Evolutionary conservation across 2,888 invertebrate species (phyloP), one percentile per base, ranked within the genome.

Genomic region (Vanessa cardui): DNA sequence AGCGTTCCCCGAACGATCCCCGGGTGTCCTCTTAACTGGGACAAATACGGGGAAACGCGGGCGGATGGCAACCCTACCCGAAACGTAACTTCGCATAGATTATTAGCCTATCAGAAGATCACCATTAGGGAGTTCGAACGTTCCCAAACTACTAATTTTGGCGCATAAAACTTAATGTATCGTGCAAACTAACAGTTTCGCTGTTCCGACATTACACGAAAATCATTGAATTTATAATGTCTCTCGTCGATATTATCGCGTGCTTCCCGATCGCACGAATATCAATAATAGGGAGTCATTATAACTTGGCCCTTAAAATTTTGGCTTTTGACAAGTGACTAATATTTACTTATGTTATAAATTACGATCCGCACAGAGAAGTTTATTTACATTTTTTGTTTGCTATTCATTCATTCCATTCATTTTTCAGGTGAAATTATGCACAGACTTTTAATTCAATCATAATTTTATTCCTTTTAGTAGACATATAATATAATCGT

Each of bases 121-220:
- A 73, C 81, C 78, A 80, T 80, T 78, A 75, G 74, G 62, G 68
- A 65, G 60, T 69, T 72, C 66, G 69, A 70, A 68, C 52, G 81
- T 76, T 77, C 52, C 69, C 62, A 78, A 87, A 87, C 88, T 84
- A 88, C 85, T 87, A 81, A 87, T 87, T 87, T 86, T 77, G 77
- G 70, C 72, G 74, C 83, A 83, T 87, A 80, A 86, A 87, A 82
- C 80, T 82, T 77, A 82, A 78, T 76, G 77, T 82, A 84, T 71
- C 88, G 89, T 88, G 88, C 77, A 76, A 79, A 74, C 75, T 70
- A 78, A 82, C 84, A 80, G 80, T 85, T 85, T 78, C 62, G 71
- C 54, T 71, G 70, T 76, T 70, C 80, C 77, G 69, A 82, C 83
- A 82, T 86, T 82, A 86, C 85, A 81, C 81, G 72, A 73, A 75